Evolutionary conservation across 2,797 vertebrate species (phyloP).

Genomic region (Chaetophractus vellerosus): DNA sequence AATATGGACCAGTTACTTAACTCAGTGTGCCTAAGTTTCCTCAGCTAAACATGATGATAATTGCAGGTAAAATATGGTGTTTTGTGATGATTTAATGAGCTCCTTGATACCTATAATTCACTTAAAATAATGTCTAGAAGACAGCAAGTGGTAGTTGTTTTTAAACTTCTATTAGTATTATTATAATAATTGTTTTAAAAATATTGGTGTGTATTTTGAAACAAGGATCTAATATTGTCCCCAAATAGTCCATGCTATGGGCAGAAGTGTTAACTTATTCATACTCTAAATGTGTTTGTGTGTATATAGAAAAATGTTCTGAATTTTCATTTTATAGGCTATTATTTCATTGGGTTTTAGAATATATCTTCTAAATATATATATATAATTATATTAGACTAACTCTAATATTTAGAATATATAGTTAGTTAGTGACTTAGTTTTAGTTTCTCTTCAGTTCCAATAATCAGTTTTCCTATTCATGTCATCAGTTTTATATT

Average conservation of each 20-base stretch:
- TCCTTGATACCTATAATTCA: not conserved
- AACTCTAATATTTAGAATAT: too few relatives aligned
- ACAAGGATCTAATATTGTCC: not conserved
- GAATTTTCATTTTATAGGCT: not conserved
- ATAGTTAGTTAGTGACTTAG: too few relatives aligned
- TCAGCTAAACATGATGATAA: not conserved
- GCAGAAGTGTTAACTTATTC: not conserved
- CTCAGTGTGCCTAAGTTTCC: not conserved
- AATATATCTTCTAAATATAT: too few relatives aligned
- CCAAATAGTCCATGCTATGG: not conserved
- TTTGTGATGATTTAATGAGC: not conserved
- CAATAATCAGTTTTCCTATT: not conserved
- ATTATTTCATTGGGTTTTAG: not conserved
- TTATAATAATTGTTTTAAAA: not conserved
- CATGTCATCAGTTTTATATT: not conserved
- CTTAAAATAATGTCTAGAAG: not conserved
- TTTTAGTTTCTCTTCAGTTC: not conserved
- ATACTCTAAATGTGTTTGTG: not conserved
- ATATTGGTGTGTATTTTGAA: not conserved
- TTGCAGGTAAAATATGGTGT: not conserved
- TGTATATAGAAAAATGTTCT: not conserved
- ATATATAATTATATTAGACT: too few relatives aligned
- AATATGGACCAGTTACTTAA: not conserved
- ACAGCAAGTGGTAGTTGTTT: not conserved
- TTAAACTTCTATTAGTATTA: not conserved